Evolutionary conservation across 2,888 invertebrate genomes (phyloP), one percentile per base, ranked within the genome.

Genomic region (Drosophila incognita): DNA sequence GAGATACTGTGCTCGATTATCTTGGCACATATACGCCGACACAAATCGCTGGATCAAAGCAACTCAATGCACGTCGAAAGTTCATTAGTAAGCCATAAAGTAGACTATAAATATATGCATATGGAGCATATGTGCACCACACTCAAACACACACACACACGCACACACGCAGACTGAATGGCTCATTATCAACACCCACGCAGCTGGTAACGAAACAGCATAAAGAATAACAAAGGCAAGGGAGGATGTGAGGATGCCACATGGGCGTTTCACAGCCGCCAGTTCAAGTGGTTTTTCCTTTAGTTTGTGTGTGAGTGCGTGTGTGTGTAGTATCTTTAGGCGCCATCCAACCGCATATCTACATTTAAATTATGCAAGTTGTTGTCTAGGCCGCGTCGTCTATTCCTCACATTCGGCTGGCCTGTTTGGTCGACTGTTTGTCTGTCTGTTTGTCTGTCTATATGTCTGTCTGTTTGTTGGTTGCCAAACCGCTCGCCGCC

Each of bases 291-390:
- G 85, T 85, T 78, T 80, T 73, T 89, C 68, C 87, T 78, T 80
- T 87, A 68, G 59, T 78, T 83, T 54, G 18, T 60, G 27, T 38
- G 2, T 27, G 7, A 59, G 24, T 64, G 57, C 42, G 46, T 33
- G 36, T 57, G 36, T 64, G 74, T 57, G 62, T 78, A 78, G 87
- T 84, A 89, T 87, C 85, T 86, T 79, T 81, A 79, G 90, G 83
- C 86, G 88, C 83, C 90, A 89, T 88, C 83, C 77, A 79, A 86
- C 88, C 90, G 81, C 90, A 88, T 83, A 90, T 90, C 83, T 79
- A 87, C 87, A 88, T 87, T 87, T 87, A 87, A 87, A 87, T 87
- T 87, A 87, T 90, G 90, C 90, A 87, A 88, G 87, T 89, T 83
- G 82, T 77, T 82, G 82, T 82, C 80, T 79, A 76, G 73, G 80